A percentile compares a stretch with the other conserved stretches of the same genome.
Evolutionary conservation across 2,888 invertebrate species (phyloP).

Genomic region (Drosophila ezoana): DNA sequence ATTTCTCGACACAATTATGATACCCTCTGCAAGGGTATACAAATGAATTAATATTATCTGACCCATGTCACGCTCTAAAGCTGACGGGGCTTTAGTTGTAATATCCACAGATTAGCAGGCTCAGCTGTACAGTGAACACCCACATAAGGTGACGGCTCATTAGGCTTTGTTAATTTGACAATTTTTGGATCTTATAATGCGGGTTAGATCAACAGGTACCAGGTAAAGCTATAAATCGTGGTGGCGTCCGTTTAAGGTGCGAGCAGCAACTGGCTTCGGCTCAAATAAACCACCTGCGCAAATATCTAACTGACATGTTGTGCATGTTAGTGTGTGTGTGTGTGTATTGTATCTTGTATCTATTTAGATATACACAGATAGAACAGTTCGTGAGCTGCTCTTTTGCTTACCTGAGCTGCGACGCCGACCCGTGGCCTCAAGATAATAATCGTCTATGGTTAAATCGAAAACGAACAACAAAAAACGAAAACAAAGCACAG

Average conservation of each 20-base stretch:
- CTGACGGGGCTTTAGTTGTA: conserved; percentile 9
- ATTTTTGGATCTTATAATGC: conserved; percentile 33
- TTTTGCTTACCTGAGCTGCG: conserved; percentile 84
- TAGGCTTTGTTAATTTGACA: conserved; percentile 66
- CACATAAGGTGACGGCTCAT: conserved; percentile 48
- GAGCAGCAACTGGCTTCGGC: conserved; percentile 80
- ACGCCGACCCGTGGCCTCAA: conserved; percentile 84
- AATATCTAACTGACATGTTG: conserved; percentile 55
- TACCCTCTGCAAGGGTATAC: too few relatives aligned
- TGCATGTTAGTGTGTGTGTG: conserved; percentile 7
- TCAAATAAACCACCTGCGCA: conserved; percentile 78
- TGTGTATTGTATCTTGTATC: conserved; percentile 3
- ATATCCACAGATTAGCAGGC: conserved; percentile 28
- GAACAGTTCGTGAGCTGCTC: conserved; percentile 31
- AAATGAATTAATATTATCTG: background rate
- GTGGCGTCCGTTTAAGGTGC: conserved; percentile 72
- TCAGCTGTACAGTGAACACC: conserved; percentile 27
- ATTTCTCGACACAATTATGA: too few relatives aligned
- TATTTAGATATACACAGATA: conserved; percentile 12
- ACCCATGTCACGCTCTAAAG: conserved; percentile 10
- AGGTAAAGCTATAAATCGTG: conserved; percentile 48
- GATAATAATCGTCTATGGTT: conserved; percentile 82
- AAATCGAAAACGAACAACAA: conserved; percentile 43
- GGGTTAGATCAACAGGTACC: conserved; percentile 25
- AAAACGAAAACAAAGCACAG: conserved; percentile 54